Percentiles rank a stretch among this genome's conserved stretches.
Conservation (phyloP, 1,140 invertebrate genomes). For the Ostrea denselamellosa region DNA sequence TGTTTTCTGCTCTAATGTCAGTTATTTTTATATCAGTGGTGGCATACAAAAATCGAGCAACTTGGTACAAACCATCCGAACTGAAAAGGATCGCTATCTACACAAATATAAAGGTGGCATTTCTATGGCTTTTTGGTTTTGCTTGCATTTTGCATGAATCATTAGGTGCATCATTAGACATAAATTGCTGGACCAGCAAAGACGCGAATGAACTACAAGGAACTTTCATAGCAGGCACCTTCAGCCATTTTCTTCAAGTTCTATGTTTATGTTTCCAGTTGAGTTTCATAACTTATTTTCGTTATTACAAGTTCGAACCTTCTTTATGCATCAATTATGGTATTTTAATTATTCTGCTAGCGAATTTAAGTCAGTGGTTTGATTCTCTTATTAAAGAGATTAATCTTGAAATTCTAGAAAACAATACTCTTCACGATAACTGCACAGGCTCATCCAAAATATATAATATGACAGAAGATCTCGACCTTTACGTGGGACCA, state of each 20-base stretch:
- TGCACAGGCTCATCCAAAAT: background rate
- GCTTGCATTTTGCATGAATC: constrained; percentile 25
- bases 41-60: constrained; percentile 2
- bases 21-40: constrained; percentile 36
- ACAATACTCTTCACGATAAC: background rate
- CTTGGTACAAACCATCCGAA: background rate
- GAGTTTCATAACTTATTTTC: constrained; percentile 38
- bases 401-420: background rate
- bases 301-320: constrained; percentile 13
- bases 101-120: constrained; percentile 3
- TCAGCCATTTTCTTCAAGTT: constrained; percentile 29
- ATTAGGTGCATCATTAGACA: background rate
- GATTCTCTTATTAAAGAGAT: constrained; percentile 20
- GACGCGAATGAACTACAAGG: background rate
- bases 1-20: background rate
- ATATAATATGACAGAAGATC: background rate
- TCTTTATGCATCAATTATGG: constrained; percentile 37
- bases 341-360: constrained; percentile 33
- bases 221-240: background rate
- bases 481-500: constrained; percentile 13
- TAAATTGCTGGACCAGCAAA: background rate
- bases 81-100: background rate
- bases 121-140: constrained; percentile 43
- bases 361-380: constrained; percentile 33
- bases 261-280: constrained; percentile 24